Conservation (phyloP, 2,113 vertebrate species). For the Hyla sarda region DNA sequence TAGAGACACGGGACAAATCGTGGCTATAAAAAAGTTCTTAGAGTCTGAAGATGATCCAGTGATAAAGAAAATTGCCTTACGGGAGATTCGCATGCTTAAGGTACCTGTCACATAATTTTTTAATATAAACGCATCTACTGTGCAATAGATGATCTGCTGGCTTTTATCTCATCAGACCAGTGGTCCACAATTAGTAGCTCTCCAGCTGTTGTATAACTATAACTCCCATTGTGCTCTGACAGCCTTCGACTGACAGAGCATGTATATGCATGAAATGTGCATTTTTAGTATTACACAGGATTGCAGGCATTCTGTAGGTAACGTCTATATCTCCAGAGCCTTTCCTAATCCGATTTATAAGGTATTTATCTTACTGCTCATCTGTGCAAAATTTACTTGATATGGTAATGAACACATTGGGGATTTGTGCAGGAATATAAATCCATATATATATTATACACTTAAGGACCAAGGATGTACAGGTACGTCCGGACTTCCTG, state of each 20-base stretch:
- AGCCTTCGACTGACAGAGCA: no score
- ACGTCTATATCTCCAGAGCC: constrained; percentile 14
- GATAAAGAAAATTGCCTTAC: constrained; percentile 91
- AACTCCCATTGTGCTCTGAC: no score
- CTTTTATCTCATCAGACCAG: not conserved
- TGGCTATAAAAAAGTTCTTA: constrained; percentile 95
- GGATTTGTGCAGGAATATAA: not conserved
- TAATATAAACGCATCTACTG: no score
- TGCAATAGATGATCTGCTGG: not conserved
- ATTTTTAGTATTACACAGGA: not conserved
- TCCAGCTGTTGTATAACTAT: no score
- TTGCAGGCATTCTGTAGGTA: no score
- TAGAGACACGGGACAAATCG: constrained; percentile 87
- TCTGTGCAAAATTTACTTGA: not conserved
- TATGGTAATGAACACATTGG: constrained; percentile 21
- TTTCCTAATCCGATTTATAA: constrained; percentile 19
- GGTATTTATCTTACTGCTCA: not conserved
- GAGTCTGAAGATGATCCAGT: constrained; percentile 93
- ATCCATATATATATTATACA: no score
- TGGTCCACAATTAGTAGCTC: no score
- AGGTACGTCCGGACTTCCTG: no score
- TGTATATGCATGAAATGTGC: no score
- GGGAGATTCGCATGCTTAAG: constrained; percentile 95
- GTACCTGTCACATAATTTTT: constrained; percentile 70
- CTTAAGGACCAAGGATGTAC: no score